A percentile compares a stretch with the other conserved stretches of the same genome.
Conservation (phyloP, 92 coral and sea anemone species). For the Paragorgia papillata region DNA sequence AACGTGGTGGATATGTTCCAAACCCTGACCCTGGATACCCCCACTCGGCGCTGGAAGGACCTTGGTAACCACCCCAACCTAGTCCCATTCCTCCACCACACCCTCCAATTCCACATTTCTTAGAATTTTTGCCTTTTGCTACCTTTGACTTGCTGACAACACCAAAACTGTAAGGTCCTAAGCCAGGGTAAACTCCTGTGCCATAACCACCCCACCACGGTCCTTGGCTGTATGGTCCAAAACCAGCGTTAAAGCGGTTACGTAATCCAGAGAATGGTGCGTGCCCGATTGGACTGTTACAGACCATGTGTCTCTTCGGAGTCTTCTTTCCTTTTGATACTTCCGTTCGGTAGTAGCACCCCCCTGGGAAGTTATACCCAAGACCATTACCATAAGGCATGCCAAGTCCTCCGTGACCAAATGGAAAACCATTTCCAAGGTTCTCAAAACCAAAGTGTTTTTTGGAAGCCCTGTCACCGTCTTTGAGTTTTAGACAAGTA, state of each 20-base stretch:
- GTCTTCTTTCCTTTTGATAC: slow-evolving; percentile 45
- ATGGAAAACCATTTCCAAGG: slow-evolving; percentile 7
- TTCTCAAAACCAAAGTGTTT: slow-evolving; percentile 50
- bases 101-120: slow-evolving; percentile 37
- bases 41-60: slow-evolving; percentile 55
- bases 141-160: slow-evolving; percentile 39
- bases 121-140: slow-evolving; percentile 12
- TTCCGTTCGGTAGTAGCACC: slow-evolving; percentile 53
- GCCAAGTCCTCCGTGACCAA: slow-evolving; percentile 37
- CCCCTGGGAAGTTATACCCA: slow-evolving; percentile 38
- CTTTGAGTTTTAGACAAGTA: slow-evolving; percentile 23
- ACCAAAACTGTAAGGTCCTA: slow-evolving; percentile 42
- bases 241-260: slow-evolving; percentile 39
- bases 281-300: slow-evolving; percentile 21
- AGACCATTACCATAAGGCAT: slow-evolving; percentile 17
- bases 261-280: slow-evolving; percentile 26
- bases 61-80: slow-evolving; percentile 59
- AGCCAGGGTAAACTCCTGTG: slow-evolving; percentile 35
- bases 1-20: slow-evolving; percentile 58
- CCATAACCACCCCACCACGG: slow-evolving; percentile 47
- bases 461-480: slow-evolving; percentile 42
- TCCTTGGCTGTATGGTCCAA: slow-evolving; percentile 36
- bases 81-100: slow-evolving; percentile 23
- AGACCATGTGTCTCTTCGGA: slow-evolving; percentile 18
- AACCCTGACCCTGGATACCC: slow-evolving; percentile 69